Evolutionary conservation across 2,113 vertebrate species (phyloP), one percentile per base, ranked within the genome.

Genomic region (Anguilla japonica): DNA sequence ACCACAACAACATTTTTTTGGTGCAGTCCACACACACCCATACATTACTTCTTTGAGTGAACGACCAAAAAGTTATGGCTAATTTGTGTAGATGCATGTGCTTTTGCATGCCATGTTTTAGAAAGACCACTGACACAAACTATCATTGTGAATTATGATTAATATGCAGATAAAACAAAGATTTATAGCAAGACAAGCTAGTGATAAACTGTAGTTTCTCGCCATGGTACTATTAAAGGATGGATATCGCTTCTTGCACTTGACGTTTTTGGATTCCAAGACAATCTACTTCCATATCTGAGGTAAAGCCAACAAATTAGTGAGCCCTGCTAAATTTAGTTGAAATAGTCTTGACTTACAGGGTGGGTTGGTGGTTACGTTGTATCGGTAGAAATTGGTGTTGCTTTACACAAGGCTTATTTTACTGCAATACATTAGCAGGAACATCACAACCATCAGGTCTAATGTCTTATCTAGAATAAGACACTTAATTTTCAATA

Each of bases 401-500:
- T 79, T 40, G 4, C 9, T 79, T 29, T 18, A 39, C 40, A 15
- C 34, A 5, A 40, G 78, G 29, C 26, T 39, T 80, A 14, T 41
- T 40, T n/a, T 75, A 78, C 71, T 89, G 85, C 87, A 91, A 89
- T 85, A 71, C 87, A 91, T 89, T 90, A 89, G 85, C 87, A 8
- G 60, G 75, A 79, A 81, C 63, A 84, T 84, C 60, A 43, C 60
- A 78, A 14, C 89, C 91, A 91, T 89, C 89, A 90, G 91, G 83
- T 40, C 82, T 75, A 57, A 63, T 81, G 40, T 53, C 71, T 43
- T 83, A 75, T 84, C 83, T 9, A 60, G 86, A 87, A 84, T 85
- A 87, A 15, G 43, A 29, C 81, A 84, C 67, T 71, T 50, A 83
- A 75, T 90, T 87, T 82, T 87, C 56, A 88, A 81, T 84, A 63